Conservation (phyloP, 2,797 vertebrate genomes). For the Cyclura pinguis region DNA sequence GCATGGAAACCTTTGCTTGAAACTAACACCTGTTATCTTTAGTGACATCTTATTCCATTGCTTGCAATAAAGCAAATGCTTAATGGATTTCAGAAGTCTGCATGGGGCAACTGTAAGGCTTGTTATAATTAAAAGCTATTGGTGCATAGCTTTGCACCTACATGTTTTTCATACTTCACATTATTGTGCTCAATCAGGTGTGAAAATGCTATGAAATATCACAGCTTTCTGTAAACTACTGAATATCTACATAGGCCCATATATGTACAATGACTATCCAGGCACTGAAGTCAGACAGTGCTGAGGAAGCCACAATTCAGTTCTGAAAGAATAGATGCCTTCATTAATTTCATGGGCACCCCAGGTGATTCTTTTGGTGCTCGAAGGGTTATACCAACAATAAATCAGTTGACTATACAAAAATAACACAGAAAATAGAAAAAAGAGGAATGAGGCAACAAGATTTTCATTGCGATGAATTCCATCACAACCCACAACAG, state of each 20-base stretch:
- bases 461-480: background rate
- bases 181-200: slow-evolving; percentile 48
- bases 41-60: slow-evolving; percentile 29
- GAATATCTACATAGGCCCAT: slow-evolving; percentile 35
- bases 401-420: background rate
- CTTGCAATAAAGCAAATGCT: slow-evolving; percentile 49
- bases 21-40: slow-evolving; percentile 28
- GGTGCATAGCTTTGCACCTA: slow-evolving; percentile 45
- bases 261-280: background rate
- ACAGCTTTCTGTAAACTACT: slow-evolving; percentile 56
- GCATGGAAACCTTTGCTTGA: slow-evolving; percentile 18
- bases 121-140: slow-evolving; percentile 62
- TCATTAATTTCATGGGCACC: background rate
- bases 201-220: slow-evolving; percentile 57
- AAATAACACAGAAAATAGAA: background rate
- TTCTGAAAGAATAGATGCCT: background rate
- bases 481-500: background rate
- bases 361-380: background rate
- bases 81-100: slow-evolving; percentile 60
- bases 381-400: background rate
- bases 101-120: slow-evolving; percentile 10
- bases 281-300: background rate
- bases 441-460: background rate
- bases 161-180: slow-evolving; percentile 57
- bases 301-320: background rate